phyloP scores from a whole-genome alignment of 2,113 vertebrate species.

The Meriones unguiculatus region DNA sequence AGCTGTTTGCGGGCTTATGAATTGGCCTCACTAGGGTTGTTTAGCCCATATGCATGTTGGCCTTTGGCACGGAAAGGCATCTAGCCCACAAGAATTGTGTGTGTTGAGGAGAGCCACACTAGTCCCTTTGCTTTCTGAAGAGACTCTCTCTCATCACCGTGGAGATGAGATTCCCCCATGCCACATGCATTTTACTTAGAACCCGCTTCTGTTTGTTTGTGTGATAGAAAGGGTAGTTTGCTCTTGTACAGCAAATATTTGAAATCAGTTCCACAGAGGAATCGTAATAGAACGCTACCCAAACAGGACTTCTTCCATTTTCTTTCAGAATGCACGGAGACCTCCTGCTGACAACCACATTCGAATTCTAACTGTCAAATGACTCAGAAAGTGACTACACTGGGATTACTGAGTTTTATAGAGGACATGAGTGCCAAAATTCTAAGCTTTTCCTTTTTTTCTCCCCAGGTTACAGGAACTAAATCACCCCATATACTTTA shows the following conservation, averaged over 20 bases:
- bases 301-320: constrained; percentile 32
- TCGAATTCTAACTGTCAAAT: constrained; percentile 6
- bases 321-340: constrained; percentile 21
- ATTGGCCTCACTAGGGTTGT: background rate
- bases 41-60: background rate
- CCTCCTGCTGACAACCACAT: background rate
- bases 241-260: background rate
- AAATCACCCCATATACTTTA: constrained; percentile 9
- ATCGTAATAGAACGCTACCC: background rate
- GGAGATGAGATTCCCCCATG: background rate
- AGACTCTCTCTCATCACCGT: background rate
- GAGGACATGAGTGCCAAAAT: background rate
- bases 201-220: background rate
- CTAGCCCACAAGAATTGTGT: background rate
- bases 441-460: background rate
- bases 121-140: background rate
- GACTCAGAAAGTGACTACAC: constrained; percentile 3
- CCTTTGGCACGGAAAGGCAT: background rate
- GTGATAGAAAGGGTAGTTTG: background rate
- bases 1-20: background rate
- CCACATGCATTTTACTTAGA: background rate
- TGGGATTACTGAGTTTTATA: background rate
- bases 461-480: background rate
- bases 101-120: background rate
- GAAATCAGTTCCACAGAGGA: constrained; percentile 29